Conservation (phyloP, 1,140 invertebrate genomes). For the Laupala kohalensis region DNA sequence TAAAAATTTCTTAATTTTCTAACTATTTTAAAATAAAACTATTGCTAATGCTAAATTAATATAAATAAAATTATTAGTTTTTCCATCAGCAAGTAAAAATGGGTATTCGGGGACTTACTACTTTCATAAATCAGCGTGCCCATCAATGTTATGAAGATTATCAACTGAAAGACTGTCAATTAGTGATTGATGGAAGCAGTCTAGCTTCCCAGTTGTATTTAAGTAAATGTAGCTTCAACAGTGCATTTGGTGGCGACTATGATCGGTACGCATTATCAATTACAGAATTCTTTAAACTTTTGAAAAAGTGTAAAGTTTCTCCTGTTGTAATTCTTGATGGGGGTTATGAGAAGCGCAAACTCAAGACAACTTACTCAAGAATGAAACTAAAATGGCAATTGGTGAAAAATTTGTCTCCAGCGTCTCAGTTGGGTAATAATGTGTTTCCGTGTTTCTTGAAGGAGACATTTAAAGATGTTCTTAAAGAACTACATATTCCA, state of each 20-base stretch:
- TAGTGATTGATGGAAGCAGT: constrained; percentile 75
- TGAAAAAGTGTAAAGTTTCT: constrained; percentile 58
- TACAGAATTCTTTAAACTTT: constrained; percentile 52
- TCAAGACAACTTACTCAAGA: constrained; percentile 50
- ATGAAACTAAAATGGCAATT: constrained; percentile 45
- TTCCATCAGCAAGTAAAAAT: constrained; percentile 32
- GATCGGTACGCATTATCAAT: constrained; percentile 52
- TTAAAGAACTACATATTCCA: constrained; percentile 46
- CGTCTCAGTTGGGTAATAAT: constrained; percentile 30
- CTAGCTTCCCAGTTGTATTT: constrained; percentile 59
- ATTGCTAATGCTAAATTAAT: too few species aligned
- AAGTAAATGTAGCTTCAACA: constrained; percentile 41
- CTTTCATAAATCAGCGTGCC: constrained; percentile 56
- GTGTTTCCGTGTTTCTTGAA: constrained; percentile 55
- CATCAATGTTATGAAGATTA: constrained; percentile 45
- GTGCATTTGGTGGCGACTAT: constrained; percentile 76
- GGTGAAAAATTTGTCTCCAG: constrained; percentile 22
- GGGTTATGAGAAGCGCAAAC: constrained; percentile 58
- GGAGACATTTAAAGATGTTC: constrained; percentile 54
- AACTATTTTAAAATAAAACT: too few species aligned
- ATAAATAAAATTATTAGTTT: too few species aligned
- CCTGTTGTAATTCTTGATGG: constrained; percentile 75
- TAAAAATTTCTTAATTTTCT: too few species aligned
- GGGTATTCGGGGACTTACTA: constrained; percentile 71
- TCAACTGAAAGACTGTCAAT: constrained; percentile 48